Evolutionary conservation across 2,113 vertebrate species (phyloP).

Genomic region (Sturnus vulgaris): DNA sequence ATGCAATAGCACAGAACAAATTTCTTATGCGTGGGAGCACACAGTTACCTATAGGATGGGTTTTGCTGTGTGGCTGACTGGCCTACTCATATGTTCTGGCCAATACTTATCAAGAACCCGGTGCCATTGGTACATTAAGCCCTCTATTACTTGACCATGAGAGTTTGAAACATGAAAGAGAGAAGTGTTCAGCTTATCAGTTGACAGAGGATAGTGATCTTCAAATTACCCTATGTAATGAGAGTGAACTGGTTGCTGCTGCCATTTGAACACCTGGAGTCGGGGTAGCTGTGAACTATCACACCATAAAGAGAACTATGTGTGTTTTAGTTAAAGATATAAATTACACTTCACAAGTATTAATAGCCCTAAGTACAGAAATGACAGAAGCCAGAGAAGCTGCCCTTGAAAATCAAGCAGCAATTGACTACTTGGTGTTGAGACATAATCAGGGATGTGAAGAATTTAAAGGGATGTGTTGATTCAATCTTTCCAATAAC

Average conservation of each 20-base stretch:
- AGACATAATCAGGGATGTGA: background rate
- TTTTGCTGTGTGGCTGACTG: background rate
- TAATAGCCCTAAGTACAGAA: background rate
- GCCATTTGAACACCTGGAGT: background rate
- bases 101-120: fast-evolving
- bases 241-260: background rate
- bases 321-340: background rate
- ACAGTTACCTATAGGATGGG: background rate
- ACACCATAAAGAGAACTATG: background rate
- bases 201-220: background rate
- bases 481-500: background rate
- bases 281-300: background rate
- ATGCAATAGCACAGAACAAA: background rate
- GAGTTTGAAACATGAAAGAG: fast-evolving
- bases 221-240: too few relatives aligned
- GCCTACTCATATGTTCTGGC: background rate
- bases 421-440: background rate
- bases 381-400: background rate
- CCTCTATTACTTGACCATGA: background rate
- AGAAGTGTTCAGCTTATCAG: background rate
- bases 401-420: background rate
- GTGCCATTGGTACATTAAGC: too few relatives aligned
- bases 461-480: background rate
- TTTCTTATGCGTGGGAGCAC: background rate
- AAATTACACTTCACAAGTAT: background rate